Base-by-base conservation (phyloP, 2,888 invertebrate genomes). In the Anorthoa munda region DNA sequence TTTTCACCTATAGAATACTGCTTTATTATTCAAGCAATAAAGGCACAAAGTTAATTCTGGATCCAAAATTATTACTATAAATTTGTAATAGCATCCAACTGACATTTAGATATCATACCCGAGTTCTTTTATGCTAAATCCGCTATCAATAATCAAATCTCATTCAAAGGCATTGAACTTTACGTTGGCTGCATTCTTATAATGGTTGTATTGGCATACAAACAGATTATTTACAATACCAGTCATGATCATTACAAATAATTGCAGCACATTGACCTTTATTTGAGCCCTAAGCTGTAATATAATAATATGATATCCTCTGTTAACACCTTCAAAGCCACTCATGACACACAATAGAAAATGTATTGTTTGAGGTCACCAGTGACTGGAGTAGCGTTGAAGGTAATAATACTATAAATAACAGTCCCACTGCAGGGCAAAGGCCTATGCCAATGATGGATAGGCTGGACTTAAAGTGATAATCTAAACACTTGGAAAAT, bases 151-250 rank as follows among this genome's bases (percentile, higher is more conserved):
- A 21, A 48, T 4, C 4, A 18, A 50, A 61, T 59, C 63, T 64
- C 50, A 48, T 76, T 51, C 59, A 53, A 77, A 66, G 31, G 31
- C 56, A 56, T 51, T 77, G 65, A 77, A 73, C 65, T 66, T 79
- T 51, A 73, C 50, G 21, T 64, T 72, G 63, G 39, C 23, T 79
- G 60, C 65, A 60, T 77, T 65, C 13, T 66, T 66, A 56, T 66
- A 73, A 73, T 61, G 60, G 60, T 23, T 18, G 45, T 46, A 31
- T 55, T 72, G 53, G 45, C 21, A 55, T 48, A 51, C 7, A 39
- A 23, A 59, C 21, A 61, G n/a, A 56, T 56, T 48, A 48, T 39
- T 56, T 13, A 79, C 26, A 73, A 77, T 73, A 21, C 61, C 5
- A 2, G 5, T 26, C 51, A 63, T 51, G 12, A 46, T 17, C 51